Conservation (phyloP, 1,140 invertebrate genomes). For the Cecropterus lyciades region DNA sequence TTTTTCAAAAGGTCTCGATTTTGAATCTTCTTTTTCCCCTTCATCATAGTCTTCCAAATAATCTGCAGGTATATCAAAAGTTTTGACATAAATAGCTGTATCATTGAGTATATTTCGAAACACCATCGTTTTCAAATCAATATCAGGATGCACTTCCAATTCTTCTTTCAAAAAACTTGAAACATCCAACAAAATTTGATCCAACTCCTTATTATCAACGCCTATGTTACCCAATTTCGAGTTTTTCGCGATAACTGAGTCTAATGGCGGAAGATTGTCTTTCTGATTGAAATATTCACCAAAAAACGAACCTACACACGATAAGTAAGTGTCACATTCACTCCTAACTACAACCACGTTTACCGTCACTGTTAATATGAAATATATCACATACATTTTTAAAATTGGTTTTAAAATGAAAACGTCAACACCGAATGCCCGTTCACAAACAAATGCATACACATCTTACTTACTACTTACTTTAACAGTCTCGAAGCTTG, state of each 20-base stretch:
- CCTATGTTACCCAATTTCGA: constrained; percentile 37
- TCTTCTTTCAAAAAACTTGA: constrained; percentile 53
- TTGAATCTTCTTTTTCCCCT: neutral
- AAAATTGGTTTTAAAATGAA: constrained; percentile 29
- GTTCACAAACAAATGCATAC: constrained; percentile 49
- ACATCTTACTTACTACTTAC: constrained; percentile 29
- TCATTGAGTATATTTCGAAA: constrained; percentile 45
- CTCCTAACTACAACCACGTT: constrained; percentile 38
- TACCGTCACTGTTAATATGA: constrained; percentile 36
- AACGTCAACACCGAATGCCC: constrained; percentile 47
- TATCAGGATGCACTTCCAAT: constrained; percentile 39
- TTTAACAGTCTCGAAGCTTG: constrained; percentile 7
- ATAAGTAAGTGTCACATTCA: constrained; percentile 48
- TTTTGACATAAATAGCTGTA: constrained; percentile 55
- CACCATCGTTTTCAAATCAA: constrained; percentile 20
- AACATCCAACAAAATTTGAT: constrained; percentile 47
- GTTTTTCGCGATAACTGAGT: constrained; percentile 13
- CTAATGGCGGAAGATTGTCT: constrained; percentile 12
- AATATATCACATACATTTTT: constrained; percentile 43
- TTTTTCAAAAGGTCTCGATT: neutral
- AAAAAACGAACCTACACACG: constrained; percentile 45
- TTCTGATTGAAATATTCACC: constrained; percentile 42
- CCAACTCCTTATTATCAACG: constrained; percentile 43
- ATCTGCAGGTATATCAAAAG: constrained; percentile 46
- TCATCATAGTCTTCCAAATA: constrained; percentile 7